Base-by-base conservation (phyloP, 2,888 invertebrate genomes). In the Taenaris catops region DNA sequence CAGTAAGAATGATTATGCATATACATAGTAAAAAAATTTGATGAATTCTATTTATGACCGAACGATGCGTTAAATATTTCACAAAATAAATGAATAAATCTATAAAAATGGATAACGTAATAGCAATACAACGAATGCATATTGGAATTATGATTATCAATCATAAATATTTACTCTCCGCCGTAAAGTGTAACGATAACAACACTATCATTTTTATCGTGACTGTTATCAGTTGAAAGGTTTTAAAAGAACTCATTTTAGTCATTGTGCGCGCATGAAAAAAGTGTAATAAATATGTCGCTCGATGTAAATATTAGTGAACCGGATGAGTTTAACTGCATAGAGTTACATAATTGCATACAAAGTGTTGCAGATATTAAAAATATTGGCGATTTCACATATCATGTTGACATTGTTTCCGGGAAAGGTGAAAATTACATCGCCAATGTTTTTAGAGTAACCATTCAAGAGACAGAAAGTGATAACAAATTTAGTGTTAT, bases 291-390 rank as follows among this genome's bases (percentile, higher is more conserved):
- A 8, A 67, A 50, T 51, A 83, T 84, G 83, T 84, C 83, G 55
- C 53, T 84, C 42, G 79, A 84, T 47, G 81, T 84, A n/a, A 76
- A 83, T 48, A 56, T 78, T 27, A 78, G 78, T 61, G 81, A 84
- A 56, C 75, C 79, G 1, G 81, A 80, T 18, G 81, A 81, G 34
- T 81, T 83, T 40, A 76, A 80, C 10, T 66, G 66, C 38, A 38
- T 50, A 9, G 74, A 80, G 63, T 56, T 84, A 3, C 83, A 84
- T 35, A 60, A 44, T 42, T 65, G 63, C 8, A 62, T 83, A 3
- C 41, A 70, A 56, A 54, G 64, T 35, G 58, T 73, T 1, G 74
- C 78, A 0, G 49, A 53, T 18, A 33, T 58, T 3, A 60, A 65
- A 32, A 54, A 59, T 2, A 60, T 78, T n/a, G 36, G 61, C 7